Base-by-base conservation (phyloP, 2,888 invertebrate species). In the Papilio protenor region DNA sequence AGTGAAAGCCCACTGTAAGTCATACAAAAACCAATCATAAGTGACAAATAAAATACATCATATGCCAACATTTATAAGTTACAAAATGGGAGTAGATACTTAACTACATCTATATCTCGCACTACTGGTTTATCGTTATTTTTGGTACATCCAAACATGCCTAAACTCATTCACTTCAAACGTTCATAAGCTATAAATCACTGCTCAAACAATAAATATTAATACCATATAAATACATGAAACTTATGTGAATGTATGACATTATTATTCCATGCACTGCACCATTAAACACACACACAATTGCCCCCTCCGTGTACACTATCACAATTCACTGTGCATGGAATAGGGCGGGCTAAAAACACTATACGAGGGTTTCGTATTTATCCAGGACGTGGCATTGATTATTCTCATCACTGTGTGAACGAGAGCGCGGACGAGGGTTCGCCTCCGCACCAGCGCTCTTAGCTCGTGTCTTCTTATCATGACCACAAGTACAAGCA, bases 341-440 rank as follows among this genome's bases (percentile, higher is more conserved):
- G 83, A 86, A 84, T 81, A 81, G 81, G 81, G 83, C 80, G 79
- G 79, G 11, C 47, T 72, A 76, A 73, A 75, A 64, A 69, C 77
- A 83, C 87, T 92, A 94, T 69, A 95, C 95, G 78, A 95, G 91
- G 27, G 95, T 95, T 83, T 95, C 95, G 81, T 95, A 95, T 85
- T 95, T 95, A 82, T 95, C 95, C 49, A 95, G 91, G 70, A 95
- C 94, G 80, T 94, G 93, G 23, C 85, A 86, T 80, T 90, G 90
- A 64, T 88, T 86, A 81, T 88, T 88, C n/a, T 92, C 93, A 81
- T 93, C 94, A 16, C 90, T 91, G 82, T 93, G 94, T 14, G 92
- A 92, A 64, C 92, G 92, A 6, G 92, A 89, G n/a, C 93, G 91
- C 23, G 90, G 87, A 1, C 94, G 88, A 45, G 84, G 82, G n/a